Evolutionary conservation across 2,888 invertebrate species (phyloP), one percentile per base, ranked within the genome.

Genomic region (Macrophya alboannulata): DNA sequence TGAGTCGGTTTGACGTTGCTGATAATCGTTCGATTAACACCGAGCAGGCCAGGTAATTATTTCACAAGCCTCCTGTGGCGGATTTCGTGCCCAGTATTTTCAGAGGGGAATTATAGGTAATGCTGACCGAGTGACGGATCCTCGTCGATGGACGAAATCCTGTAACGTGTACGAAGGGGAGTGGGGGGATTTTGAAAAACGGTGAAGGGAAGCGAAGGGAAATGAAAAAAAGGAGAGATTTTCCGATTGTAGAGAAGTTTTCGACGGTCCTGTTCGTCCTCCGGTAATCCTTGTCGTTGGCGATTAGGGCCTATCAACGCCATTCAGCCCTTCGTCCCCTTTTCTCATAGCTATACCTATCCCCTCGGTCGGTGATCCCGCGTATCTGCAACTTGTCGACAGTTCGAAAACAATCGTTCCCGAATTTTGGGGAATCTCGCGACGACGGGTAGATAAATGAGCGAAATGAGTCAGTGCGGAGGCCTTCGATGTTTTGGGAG

Each of bases 21-120:
- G 87, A 88, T 92, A 91, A 92, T 92, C 91, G 90, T 89, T 88
- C 90, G 90, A 90, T 91, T 90, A 90, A 90, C 90, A 88, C 84
- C 45, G 45, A 17, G n/a, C 84, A 84, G 31, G 37, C 77, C 62
- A 31, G 62, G 25, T 81, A 81, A 81, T 81, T 81, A 59, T 62
- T 59, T 59, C 59, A 81, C 62, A 59, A 76, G 17, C 65, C 81
- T 77, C 81, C 62, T 6, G 45, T 37, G 62, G 81, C 59, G 48
- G 40, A 62, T 81, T 62, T 10, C 21, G 81, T 62, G 62, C 81
- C 55, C 81, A 25, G 59, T 86, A 86, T 87, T 89, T 88, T 87
- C 86, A 86, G 84, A 88, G 85, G 85, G 37, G 86, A 88, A 87
- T 88, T 89, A 88, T 84, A 86, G 87, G 84, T 85, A 84, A 87